phyloP scores from a whole-genome alignment of 1,140 invertebrate species.

The Drosophila cardini region DNA sequence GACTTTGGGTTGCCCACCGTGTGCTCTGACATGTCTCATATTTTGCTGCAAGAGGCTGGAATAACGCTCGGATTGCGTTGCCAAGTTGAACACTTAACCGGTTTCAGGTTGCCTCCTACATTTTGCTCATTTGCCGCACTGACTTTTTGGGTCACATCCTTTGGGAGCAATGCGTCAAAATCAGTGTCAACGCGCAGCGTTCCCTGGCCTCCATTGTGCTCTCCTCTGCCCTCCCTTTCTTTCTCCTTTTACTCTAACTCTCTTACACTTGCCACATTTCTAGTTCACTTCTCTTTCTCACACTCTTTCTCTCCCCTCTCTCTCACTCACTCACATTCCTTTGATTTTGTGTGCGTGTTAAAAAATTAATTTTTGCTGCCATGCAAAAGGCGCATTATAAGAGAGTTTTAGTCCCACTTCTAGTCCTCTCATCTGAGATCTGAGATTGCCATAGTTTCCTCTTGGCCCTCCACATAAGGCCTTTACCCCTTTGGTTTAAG shows the following conservation, averaged over 20 bases:
- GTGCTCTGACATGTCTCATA: conserved; percentile 65
- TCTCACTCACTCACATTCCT: conserved; percentile 1
- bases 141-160: conserved; percentile 82
- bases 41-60: conserved; percentile 29
- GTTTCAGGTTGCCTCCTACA: conserved; percentile 66
- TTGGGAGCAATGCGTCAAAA: conserved; percentile 81
- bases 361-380: conserved; percentile 77
- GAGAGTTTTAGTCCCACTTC: not conserved
- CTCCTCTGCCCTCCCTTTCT: not conserved
- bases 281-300: not conserved
- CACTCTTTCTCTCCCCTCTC: not conserved
- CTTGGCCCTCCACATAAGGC: not conserved
- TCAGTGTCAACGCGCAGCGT: conserved; percentile 78
- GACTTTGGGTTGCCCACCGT: conserved; percentile 25
- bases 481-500: not conserved
- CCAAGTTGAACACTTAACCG: conserved; percentile 69
- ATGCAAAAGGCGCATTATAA: conserved; percentile 58
- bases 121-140: conserved; percentile 80
- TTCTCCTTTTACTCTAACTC: not conserved
- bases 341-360: conserved; percentile 59
- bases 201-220: conserved; percentile 17
- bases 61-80: conserved; percentile 57
- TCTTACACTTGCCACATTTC: conserved; percentile 9
- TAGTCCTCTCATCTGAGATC: not conserved
- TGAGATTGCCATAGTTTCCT: conserved; percentile 69